Evolutionary conservation across 2,113 vertebrate genomes (phyloP), one percentile per base, ranked within the genome.

Genomic region (Mesoclemmys tuberculata): DNA sequence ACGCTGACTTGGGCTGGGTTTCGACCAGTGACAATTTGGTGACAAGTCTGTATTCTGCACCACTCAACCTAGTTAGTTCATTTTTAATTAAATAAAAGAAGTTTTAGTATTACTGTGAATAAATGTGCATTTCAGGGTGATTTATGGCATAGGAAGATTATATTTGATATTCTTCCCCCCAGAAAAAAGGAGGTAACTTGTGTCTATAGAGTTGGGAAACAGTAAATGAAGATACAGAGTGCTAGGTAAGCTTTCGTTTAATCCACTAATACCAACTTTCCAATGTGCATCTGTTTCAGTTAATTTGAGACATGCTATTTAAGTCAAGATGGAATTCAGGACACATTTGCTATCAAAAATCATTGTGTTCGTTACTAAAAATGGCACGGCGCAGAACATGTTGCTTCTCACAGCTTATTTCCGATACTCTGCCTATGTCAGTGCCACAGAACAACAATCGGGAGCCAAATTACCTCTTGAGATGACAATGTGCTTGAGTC

Each of bases 281-380:
- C 64, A 83, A 88, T 86, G 49, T 26, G 87, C 90, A 52, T 19
- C 5, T 13, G 1, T 38, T 93, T 85, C 83, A n/a, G 26, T 85
- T 96, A 54, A 91, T 93, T 96, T 90, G 68, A 89, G 35, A 27
- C 77, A 74, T 92, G 9, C 46, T 94, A 92, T 96, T 88, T 75
- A 9, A 46, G 35, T 93, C 92, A 52, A 51, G n/a, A 54, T 19
- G 49, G 58, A 5, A 6, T 52, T 82, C 1, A 3, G 46, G 87
- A 84, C 51, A 64, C 3, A 29, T 1, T 88, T 54, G 48, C 41
- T 79, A 1, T 14, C 52, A 35, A 52, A 85, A 12, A 91, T 2
- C 51, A 74, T 93, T 95, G 52, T 80, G 24, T 1, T 93, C 87
- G 95, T 95, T 84, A 91, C 9, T 80, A 52, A 55, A 91, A 90